Conservation (phyloP, 2,797 vertebrate species). For the Leucoraja ocellata region DNA sequence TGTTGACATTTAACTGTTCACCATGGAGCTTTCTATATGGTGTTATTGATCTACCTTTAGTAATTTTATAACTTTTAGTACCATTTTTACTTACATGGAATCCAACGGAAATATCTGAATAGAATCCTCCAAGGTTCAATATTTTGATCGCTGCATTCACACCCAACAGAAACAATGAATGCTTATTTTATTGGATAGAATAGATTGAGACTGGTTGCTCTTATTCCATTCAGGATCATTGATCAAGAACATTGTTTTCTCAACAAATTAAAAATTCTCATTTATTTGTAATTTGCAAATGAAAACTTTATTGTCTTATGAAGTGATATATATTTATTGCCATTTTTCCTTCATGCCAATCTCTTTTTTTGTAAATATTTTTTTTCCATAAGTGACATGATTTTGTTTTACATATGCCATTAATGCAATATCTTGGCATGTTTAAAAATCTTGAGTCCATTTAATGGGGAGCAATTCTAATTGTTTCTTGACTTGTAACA, state of each 20-base stretch:
- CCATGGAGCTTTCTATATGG: not conserved
- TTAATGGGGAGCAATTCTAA: not conserved
- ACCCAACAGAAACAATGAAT: not conserved
- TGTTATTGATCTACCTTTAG: not conserved
- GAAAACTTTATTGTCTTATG: not conserved
- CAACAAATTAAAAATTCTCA: not conserved
- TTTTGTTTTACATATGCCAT: not conserved
- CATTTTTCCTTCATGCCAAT: not conserved
- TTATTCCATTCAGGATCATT: not conserved
- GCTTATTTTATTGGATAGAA: not conserved
- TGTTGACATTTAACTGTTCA: not conserved
- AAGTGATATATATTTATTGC: not conserved
- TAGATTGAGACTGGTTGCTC: not conserved
- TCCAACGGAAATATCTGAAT: not conserved
- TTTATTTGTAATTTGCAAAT: not conserved
- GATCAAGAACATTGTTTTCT: not conserved
- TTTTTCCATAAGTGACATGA: not conserved
- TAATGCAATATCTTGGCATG: constrained; percentile 2
- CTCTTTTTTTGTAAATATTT: not conserved
- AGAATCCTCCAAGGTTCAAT: not conserved
- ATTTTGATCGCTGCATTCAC: not conserved
- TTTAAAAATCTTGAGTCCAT: not conserved
- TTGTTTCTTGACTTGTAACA: not conserved
- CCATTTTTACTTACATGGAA: not conserved
- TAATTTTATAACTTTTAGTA: not conserved